phyloP scores from a whole-genome alignment of 2,797 vertebrate genomes.

The Gastrophryne carolinensis region DNA sequence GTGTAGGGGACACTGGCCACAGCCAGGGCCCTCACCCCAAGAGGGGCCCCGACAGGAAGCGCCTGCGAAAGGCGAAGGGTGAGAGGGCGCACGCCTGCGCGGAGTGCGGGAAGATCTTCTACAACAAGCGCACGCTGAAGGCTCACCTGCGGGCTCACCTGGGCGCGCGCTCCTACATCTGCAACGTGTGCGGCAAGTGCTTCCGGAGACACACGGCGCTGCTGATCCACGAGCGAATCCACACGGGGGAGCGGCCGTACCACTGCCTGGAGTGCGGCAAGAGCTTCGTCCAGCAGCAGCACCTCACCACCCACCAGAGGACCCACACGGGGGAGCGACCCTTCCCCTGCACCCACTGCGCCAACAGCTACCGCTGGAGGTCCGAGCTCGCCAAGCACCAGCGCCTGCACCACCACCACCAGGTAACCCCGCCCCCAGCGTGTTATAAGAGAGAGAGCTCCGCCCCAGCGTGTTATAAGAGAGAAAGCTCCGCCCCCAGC shows the following conservation, averaged over 20 bases:
- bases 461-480: too few relatives aligned
- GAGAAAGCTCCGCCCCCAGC: too few relatives aligned
- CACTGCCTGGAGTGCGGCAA: slow-evolving; percentile 41
- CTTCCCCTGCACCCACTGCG: slow-evolving; percentile 20
- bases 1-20: not conserved
- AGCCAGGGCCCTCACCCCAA: not conserved
- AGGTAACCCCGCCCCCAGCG: slow-evolving; percentile 12
- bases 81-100: slow-evolving; percentile 39
- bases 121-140: slow-evolving; percentile 45
- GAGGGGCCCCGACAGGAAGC: not conserved
- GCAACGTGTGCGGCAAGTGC: slow-evolving; percentile 43
- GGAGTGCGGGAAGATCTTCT: slow-evolving; percentile 38
- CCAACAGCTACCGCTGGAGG: slow-evolving; percentile 40
- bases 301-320: slow-evolving; percentile 36
- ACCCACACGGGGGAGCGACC: slow-evolving; percentile 44
- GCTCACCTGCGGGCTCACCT: slow-evolving; percentile 37
- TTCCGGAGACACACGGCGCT: slow-evolving; percentile 40
- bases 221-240: slow-evolving; percentile 44
- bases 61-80: not conserved
- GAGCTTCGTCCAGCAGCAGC: slow-evolving; percentile 44
- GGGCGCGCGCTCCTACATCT: slow-evolving; percentile 42
- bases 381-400: slow-evolving; percentile 29
- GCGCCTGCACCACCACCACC: slow-evolving; percentile 14
- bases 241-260: slow-evolving; percentile 39
- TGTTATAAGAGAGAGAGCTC: too few relatives aligned